Base-by-base conservation (phyloP, 2,797 vertebrate genomes). In the Danio choprae region DNA sequence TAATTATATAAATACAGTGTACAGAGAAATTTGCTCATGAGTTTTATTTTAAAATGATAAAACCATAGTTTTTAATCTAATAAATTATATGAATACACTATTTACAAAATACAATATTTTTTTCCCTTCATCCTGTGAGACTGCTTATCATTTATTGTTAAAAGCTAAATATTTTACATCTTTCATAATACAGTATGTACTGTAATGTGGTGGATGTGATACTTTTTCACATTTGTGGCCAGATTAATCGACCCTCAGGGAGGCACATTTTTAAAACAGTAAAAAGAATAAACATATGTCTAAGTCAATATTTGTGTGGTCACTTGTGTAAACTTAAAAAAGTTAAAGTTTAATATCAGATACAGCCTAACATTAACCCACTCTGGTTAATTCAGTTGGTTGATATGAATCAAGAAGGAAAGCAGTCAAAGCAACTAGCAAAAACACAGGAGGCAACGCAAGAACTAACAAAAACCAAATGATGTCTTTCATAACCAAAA, bases 401-500 rank as follows among this genome's bases (percentile, higher is more conserved):
- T 72, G 53, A 72, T n/a, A 46, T 70, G 36, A 46, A 72, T 11
- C 1, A 22, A 46, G 13, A 44, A 3, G 1, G 11, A 71, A 55
- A 73, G 22, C 13, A 29, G 9, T 46, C 20, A 59, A 36, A 60
- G 56, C 41, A 55, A 60, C 22, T 12, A 71, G 51, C 55, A 73
- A 58, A 48, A 60, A 41, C 15, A 6, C 59, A 9, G 40, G 41
- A 59, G 41, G 8, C 5, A 18, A 13, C 10, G 38, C 56, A 74
- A n/a, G 9, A 74, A 60, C 71, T 59, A 74, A 74, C 15, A 60
- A 74, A 56, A 59, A 60, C 71, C 56, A 74, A 74, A 60, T 59
- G 56, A 74, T 44, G 15, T 59, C 20, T 60, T 74, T 43, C 56
- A 74, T 74, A 59, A 69, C 29, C 67, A 51, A 0, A 69, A 16